Base-by-base conservation (phyloP, 2,888 invertebrate species). In the Crossocerus cetratus region DNA sequence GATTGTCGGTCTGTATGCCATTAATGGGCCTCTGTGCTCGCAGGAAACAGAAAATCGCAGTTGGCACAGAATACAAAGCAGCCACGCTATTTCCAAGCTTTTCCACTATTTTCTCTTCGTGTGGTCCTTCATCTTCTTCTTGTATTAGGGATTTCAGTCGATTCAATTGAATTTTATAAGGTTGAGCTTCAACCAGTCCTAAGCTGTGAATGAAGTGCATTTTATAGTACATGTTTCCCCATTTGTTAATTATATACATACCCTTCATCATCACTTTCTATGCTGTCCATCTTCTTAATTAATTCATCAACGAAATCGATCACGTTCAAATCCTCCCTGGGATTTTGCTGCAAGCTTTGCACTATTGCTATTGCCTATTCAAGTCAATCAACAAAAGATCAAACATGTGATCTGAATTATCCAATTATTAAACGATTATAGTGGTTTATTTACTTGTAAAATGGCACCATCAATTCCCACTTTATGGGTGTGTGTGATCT, bases 41-140 rank as follows among this genome's bases (percentile, higher is more conserved):
- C 32, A 95, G 88, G 86, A 94, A 95, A 81, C 94, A 93, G 87
- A 92, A 95, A 76, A 95, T 92, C 18, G 95, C 95, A 21, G 95
- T 94, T 2, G 95, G 94, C 8, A 95, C 94, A 0, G 95, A 95
- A 76, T 92, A 91, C n/a, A 94, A 84, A 1, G 95, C 95, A 54
- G 92, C 90, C 3, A 94, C 91, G 20, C 65, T 74, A 85, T 93
- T 93, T 3, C 95, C 95, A 79, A 94, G 85, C 53, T 87, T 84
- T 42, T 91, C 89, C 58, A 92, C 90, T 14, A 94, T 91, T 80
- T 81, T 83, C 64, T 92, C 91, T 56, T 91, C 91, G 62, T 91
- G 89, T 2, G 89, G 87, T 18, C 90, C 90, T 22, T 90, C 86
- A 8, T 86, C 87, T 8, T 91, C 87, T 54, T 90, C 89, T 0